A percentile compares a stretch with the other conserved stretches of the same genome.
Evolutionary conservation across 2,888 invertebrate species (phyloP).

Genomic region (Hedya salicella): DNA sequence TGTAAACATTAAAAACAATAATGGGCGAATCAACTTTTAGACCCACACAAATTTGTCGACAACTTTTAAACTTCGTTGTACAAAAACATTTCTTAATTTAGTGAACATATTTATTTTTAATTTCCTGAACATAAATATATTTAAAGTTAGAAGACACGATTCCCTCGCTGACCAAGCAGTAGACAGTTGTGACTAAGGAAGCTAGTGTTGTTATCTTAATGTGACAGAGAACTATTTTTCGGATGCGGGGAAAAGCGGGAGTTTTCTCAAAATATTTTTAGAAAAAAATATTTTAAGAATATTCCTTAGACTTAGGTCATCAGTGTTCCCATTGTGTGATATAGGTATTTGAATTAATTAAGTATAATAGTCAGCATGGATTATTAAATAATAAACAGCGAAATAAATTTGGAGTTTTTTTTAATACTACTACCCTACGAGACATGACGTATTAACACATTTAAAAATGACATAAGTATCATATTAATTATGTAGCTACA

Average conservation of each 20-base stretch:
- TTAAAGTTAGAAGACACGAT: constrained; percentile 2
- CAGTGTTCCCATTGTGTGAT: constrained; percentile 81
- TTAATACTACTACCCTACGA: not conserved
- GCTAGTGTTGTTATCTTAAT: constrained; percentile 79
- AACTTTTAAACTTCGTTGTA: no score
- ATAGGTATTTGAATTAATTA: constrained; percentile 78
- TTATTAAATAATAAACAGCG: constrained; percentile 73
- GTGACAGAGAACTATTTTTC: constrained; percentile 63
- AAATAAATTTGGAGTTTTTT: constrained; percentile 53
- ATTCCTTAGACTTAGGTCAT: constrained; percentile 58
- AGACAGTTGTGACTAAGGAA: constrained; percentile 79
- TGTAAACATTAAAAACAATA: no score
- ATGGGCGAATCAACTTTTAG: no score
- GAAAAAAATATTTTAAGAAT: constrained; percentile 50
- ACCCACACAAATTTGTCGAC: no score
- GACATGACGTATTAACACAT: no score
- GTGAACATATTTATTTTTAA: no score
- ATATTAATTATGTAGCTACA: no score
- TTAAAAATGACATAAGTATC: no score
- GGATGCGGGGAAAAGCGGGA: constrained; percentile 27
- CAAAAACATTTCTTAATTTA: no score
- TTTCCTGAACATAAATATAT: no score
- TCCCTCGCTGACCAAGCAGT: constrained; percentile 49
- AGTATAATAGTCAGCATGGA: constrained; percentile 81
- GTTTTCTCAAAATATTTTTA: constrained; percentile 37